These are phyloP conservation scores for Drepanosiphum platanoidis DNA, from an alignment of 2,888 invertebrate species.

Conservation along the genomic window DNA sequence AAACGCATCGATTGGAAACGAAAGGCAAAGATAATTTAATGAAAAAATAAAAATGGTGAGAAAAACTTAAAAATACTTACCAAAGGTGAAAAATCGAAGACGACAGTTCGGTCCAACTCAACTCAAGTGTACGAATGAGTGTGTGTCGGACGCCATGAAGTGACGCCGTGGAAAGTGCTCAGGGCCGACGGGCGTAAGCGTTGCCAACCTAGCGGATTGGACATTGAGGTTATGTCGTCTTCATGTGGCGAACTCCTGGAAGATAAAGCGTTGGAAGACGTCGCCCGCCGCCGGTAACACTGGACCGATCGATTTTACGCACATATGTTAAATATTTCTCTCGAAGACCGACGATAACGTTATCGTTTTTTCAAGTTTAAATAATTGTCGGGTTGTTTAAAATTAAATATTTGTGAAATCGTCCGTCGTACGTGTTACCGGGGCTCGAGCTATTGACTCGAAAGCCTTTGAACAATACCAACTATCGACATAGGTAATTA, in stretches of 20 bases:
- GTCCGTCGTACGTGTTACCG: no score
- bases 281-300: neutral
- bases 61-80: conserved; percentile 34
- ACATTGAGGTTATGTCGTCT: conserved; percentile 27
- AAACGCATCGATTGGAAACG: neutral
- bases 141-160: conserved; percentile 6
- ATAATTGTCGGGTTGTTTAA: no score
- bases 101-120: neutral
- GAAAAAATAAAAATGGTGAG: neutral
- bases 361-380: neutral
- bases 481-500: no score
- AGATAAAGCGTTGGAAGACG: conserved; percentile 5
- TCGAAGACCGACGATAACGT: neutral
- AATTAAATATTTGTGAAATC: no score
- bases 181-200: neutral
- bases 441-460: no score
- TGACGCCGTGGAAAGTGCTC: conserved; percentile 26
- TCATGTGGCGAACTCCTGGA: neutral
- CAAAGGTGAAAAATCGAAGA: conserved; percentile 15
- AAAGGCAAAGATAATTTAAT: neutral
- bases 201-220: neutral
- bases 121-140: conserved; percentile 1
- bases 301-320: neutral
- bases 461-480: no score
- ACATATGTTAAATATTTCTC: no score